Evolutionary conservation across 2,797 vertebrate genomes (phyloP).

Genomic region (Simalia tracyae): DNA sequence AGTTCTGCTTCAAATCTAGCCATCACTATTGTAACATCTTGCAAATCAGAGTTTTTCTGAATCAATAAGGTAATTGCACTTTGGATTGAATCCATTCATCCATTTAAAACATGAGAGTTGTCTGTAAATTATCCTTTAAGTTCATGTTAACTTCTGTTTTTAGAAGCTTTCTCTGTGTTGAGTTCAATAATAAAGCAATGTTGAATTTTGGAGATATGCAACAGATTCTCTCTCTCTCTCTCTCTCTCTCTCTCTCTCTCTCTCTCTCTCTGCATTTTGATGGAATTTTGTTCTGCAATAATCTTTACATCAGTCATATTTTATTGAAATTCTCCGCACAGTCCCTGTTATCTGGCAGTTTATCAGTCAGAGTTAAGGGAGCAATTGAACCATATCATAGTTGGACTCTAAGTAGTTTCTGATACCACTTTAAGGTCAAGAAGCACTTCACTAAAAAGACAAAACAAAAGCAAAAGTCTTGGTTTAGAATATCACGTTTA

Average conservation of each 20-base stretch:
- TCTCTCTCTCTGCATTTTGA: background rate
- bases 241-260: background rate
- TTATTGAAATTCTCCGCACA: background rate
- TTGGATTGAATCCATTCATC: background rate
- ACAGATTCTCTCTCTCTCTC: background rate
- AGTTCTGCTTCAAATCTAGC: background rate
- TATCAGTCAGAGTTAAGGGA: background rate
- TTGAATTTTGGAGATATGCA: background rate
- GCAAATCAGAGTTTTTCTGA: background rate
- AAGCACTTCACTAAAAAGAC: background rate
- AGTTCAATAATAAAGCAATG: background rate
- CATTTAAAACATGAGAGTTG: background rate
- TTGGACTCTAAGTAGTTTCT: background rate
- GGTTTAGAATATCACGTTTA: background rate
- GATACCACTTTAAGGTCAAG: background rate
- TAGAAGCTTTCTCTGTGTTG: background rate
- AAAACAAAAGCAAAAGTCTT: background rate
- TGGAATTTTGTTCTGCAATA: background rate
- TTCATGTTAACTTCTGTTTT: background rate
- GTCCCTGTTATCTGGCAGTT: background rate
- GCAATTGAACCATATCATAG: background rate
- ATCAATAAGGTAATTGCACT: background rate
- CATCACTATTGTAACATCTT: background rate
- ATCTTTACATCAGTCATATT: background rate
- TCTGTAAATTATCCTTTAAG: background rate